Percentiles rank a stretch among this genome's conserved stretches.
These are phyloP conservation scores for Erethizon dorsatum DNA, from an alignment of 2,797 vertebrate species.

Conservation along the genomic window DNA sequence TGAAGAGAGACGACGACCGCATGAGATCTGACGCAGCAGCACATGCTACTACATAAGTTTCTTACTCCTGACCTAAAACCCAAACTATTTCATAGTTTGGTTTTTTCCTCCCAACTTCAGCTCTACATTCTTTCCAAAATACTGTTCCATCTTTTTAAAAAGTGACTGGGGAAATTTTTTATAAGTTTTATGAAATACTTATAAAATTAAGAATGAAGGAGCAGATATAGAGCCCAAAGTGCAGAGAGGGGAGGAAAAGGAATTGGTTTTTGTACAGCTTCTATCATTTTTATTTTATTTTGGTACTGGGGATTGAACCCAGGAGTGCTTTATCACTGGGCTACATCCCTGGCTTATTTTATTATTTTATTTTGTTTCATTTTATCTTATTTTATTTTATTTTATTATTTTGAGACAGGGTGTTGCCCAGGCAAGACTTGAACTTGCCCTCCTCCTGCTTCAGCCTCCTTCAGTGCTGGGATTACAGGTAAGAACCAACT, in stretches of 20 bases:
- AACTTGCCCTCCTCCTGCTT: background rate
- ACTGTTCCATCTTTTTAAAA: background rate
- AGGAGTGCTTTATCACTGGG: background rate
- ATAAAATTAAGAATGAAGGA: background rate
- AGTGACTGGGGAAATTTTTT: background rate
- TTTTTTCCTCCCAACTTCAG: background rate
- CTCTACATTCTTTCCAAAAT: conserved; percentile 59
- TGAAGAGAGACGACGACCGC: background rate
- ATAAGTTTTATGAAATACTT: conserved; percentile 13
- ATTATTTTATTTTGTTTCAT: too few relatives aligned
- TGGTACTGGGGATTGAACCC: background rate
- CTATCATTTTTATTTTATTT: background rate
- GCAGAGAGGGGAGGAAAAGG: background rate
- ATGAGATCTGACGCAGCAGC: background rate
- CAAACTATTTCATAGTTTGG: background rate
- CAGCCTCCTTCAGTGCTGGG: background rate
- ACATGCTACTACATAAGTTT: background rate
- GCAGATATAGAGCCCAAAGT: background rate
- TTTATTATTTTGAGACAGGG: background rate
- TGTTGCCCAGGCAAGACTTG: too few relatives aligned
- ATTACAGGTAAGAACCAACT: background rate
- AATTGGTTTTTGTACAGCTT: background rate
- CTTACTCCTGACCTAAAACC: background rate
- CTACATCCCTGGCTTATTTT: background rate
- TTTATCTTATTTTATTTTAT: background rate